Base-by-base conservation (phyloP, 2,113 vertebrate species). In the Neofelis nebulosa region DNA sequence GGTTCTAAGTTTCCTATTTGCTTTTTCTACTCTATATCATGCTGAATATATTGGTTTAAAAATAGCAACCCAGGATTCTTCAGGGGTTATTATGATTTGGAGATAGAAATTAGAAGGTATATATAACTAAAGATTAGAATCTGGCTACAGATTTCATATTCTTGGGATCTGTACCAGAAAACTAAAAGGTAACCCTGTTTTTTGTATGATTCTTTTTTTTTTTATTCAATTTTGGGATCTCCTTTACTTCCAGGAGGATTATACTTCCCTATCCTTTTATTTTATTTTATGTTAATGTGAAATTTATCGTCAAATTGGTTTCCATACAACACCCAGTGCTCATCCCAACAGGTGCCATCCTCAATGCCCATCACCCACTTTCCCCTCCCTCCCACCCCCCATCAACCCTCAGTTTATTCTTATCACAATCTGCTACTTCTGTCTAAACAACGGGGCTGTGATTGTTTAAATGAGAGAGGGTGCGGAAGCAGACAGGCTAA, bases 11-110 rank as follows among this genome's bases (percentile, higher is more conserved):
- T 96, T 13, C 33, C 11, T 73, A 29, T 69, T 88, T 90, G 29
- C 29, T 93, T 86, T 93, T 48, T 9, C n/a, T 50, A 57, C 25
- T 83, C 79, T 91, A 95, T 71, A 69, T 92, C 69, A 83, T 88
- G 33, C 66, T 94, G 91, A 89, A 83, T 48, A 52, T n/a, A 63
- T 66, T 68, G 50, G 61, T 38, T 97, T 97, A 85, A 79, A 92
- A 84, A 50, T 76, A n/a, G n/a, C 41, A 76, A 16, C 29, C 82
- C n/a, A 91, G 81, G 38, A 78, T 71, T 97, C 52, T 76, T 81
- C 23, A 36, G 31, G 88, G 31, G 11, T 79, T 93, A 50, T 38
- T 95, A 13, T 76, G 76, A 88, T 41, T 92, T 94, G 18, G 15
- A 66, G 36, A 65, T 38, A 38, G 31, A 84, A 45, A 73, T 45